Evolutionary conservation across 2,113 vertebrate species (phyloP).

Genomic region (Narcine bancroftii): DNA sequence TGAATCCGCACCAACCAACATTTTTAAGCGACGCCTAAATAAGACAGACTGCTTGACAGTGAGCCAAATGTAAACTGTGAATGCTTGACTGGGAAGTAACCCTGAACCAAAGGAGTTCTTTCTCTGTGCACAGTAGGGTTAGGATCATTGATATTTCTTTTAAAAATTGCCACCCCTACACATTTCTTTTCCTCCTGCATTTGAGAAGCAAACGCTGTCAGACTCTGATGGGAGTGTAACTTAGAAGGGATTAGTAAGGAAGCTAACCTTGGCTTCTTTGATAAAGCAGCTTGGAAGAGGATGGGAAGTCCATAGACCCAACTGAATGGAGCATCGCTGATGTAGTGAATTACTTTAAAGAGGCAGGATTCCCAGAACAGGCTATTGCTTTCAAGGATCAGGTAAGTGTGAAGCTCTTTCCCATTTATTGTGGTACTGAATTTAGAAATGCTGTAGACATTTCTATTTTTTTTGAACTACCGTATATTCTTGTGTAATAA

Average conservation of each 20-base stretch:
- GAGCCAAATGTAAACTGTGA: neutral
- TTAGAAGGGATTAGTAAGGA: neutral
- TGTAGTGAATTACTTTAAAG: slow-evolving; percentile 73
- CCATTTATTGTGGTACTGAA: neutral
- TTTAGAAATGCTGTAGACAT: neutral
- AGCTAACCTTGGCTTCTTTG: neutral
- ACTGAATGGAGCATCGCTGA: slow-evolving; percentile 75
- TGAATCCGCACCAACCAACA: no score
- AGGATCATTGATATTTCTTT: neutral
- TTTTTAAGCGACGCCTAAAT: no score
- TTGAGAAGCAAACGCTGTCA: neutral
- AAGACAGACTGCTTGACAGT: neutral
- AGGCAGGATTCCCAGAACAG: slow-evolving; percentile 73
- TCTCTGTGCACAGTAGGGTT: neutral
- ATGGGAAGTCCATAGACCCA: slow-evolving; percentile 56
- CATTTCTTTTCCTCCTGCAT: neutral
- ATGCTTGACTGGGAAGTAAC: neutral
- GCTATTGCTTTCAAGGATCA: slow-evolving; percentile 73
- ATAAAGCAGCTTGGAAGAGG: slow-evolving; percentile 58
- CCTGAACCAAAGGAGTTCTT: neutral
- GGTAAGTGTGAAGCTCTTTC: slow-evolving; percentile 49
- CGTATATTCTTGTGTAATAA: no score
- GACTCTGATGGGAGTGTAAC: neutral
- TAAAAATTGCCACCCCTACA: no score
- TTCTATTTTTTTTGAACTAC: no score